Conservation (phyloP, 2,888 invertebrate genomes). For the Aproaerema taeniolella region DNA sequence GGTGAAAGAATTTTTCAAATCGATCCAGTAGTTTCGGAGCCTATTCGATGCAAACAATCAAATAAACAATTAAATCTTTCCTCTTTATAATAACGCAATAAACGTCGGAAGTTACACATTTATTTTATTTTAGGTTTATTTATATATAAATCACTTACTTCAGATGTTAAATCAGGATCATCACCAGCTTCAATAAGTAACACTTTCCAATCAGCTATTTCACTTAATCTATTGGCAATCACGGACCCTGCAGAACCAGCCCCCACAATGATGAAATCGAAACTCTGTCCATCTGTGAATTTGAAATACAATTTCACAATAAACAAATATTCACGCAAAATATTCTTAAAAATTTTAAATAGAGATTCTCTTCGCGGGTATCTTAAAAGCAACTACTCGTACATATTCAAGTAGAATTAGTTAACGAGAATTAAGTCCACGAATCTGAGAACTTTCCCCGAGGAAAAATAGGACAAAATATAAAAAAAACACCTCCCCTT, state of each 20-base stretch:
- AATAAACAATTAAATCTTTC: too few relatives aligned
- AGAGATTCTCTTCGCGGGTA: neutral
- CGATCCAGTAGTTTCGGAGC: too few relatives aligned
- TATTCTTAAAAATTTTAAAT: neutral
- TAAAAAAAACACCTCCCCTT: too few relatives aligned
- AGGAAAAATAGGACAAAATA: too few relatives aligned
- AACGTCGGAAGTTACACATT: too few relatives aligned
- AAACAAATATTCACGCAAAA: neutral
- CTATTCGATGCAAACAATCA: too few relatives aligned
- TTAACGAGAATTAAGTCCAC: neutral
- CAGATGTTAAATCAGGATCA: slow-evolving; percentile 16
- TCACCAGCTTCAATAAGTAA: slow-evolving; percentile 31
- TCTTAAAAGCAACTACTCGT: neutral
- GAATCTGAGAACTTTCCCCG: neutral
- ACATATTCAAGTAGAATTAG: neutral
- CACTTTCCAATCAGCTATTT: slow-evolving; percentile 28
- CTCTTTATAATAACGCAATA: too few relatives aligned
- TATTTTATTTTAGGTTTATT: too few relatives aligned
- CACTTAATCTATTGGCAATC: slow-evolving; percentile 31
- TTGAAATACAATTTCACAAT: neutral
- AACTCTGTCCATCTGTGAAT: slow-evolving; percentile 18
- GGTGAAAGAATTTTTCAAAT: too few relatives aligned
- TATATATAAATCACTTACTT: too few relatives aligned
- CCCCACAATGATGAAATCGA: slow-evolving; percentile 32
- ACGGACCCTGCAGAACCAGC: slow-evolving; percentile 31